Evolutionary conservation across 2,888 invertebrate genomes (phyloP).

Genomic region (Drosophila silvestris): DNA sequence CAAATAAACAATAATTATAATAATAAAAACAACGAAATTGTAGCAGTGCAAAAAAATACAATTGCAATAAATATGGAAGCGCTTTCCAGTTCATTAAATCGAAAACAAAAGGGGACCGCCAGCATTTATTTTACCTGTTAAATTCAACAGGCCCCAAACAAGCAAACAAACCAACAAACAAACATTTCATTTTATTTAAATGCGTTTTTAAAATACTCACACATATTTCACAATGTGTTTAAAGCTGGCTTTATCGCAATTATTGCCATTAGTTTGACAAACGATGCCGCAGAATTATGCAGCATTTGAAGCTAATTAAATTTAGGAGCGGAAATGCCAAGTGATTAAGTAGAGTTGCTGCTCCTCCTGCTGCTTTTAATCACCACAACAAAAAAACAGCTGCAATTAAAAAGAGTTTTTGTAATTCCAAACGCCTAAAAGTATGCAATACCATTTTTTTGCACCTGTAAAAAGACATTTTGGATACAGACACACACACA

Average conservation of each 20-base stretch:
- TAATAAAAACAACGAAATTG: conserved; percentile 47
- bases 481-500: conserved; percentile 8
- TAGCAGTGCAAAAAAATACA: conserved; percentile 33
- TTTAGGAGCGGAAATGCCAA: conserved; percentile 57
- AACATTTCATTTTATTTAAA: conserved; percentile 56
- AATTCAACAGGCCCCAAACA: conserved; percentile 32
- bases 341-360: conserved; percentile 9
- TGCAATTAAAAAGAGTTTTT: conserved; percentile 56
- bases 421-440: conserved; percentile 36
- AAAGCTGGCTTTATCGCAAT: conserved; percentile 80
- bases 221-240: conserved; percentile 42
- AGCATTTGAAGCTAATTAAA: conserved; percentile 71
- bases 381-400: conserved; percentile 15
- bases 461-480: conserved; percentile 8
- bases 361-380: not conserved
- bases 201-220: conserved; percentile 46
- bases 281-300: conserved; percentile 59
- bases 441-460: conserved; percentile 5
- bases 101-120: conserved; percentile 73
- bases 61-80: conserved; percentile 75
- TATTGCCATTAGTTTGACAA: conserved; percentile 76
- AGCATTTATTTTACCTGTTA: conserved; percentile 64
- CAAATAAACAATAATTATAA: conserved; percentile 71
- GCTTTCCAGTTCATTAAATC: conserved; percentile 80
- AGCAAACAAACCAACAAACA: conserved; percentile 44